Percentiles rank a stretch among this genome's conserved stretches.
These are phyloP conservation scores for Scomber colias DNA, from an alignment of 2,113 vertebrate genomes.

Conservation along the genomic window DNA sequence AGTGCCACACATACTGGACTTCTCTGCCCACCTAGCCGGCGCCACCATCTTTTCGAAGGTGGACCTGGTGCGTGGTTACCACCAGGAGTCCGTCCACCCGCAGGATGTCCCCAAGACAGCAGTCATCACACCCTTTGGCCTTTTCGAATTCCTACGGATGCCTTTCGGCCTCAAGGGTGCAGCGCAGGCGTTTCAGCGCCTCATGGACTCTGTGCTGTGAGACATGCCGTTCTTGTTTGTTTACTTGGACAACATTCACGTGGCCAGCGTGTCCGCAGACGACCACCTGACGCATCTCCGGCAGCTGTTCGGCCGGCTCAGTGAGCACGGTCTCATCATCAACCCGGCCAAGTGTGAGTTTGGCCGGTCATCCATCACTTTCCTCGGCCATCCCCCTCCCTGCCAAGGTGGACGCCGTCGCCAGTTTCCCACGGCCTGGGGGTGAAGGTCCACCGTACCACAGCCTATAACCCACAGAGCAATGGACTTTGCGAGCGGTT, in stretches of 20 bases:
- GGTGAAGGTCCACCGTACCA: too few relatives aligned
- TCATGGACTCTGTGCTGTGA: not conserved
- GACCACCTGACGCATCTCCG: not conserved
- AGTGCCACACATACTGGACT: not conserved
- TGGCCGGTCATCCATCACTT: not conserved
- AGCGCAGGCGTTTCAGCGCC: not conserved
- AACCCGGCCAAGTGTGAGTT: not conserved
- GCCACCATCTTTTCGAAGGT: not conserved
- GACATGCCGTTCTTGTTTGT: not conserved
- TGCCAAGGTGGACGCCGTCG: not conserved
- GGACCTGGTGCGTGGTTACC: not conserved
- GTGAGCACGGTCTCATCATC: not conserved
- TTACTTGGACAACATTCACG: not conserved
- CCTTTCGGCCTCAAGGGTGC: not conserved
- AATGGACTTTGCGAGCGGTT: too few relatives aligned
- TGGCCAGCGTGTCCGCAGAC: not conserved
- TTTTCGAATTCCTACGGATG: not conserved
- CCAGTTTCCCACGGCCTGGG: not conserved
- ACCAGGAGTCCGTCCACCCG: not conserved
- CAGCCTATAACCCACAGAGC: too few relatives aligned
- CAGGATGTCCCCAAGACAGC: too few relatives aligned
- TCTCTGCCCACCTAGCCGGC: not conserved
- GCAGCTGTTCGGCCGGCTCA: not conserved
- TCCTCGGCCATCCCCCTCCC: constrained; percentile 4
- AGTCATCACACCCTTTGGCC: not conserved